A percentile compares a stretch with the other conserved stretches of the same genome.
Evolutionary conservation across 2,888 invertebrate genomes (phyloP).

Genomic region (Branchellion lobata): DNA sequence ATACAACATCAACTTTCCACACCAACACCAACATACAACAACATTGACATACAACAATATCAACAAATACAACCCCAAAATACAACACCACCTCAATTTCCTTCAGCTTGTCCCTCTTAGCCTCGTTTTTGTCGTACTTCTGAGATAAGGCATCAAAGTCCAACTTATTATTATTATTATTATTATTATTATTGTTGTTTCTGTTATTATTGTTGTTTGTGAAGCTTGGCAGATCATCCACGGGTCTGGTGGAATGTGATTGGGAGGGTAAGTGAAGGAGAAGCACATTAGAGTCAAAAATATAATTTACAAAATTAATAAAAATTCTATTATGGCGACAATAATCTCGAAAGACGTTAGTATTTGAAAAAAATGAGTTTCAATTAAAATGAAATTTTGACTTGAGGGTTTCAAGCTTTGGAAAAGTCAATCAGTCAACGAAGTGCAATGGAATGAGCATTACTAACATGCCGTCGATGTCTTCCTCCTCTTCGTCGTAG

Average conservation of each 20-base stretch:
- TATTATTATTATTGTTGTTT: not conserved
- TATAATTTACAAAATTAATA: too few species aligned
- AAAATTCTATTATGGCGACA: too few species aligned
- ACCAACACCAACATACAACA: not conserved
- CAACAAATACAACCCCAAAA: not conserved
- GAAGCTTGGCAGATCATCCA: conserved; percentile 12
- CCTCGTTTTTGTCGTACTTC: conserved; percentile 59
- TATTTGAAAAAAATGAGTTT: not conserved
- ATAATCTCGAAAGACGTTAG: too few species aligned
- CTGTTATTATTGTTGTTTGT: not conserved
- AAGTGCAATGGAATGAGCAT: conserved; percentile 14
- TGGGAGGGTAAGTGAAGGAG: not conserved
- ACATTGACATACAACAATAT: not conserved
- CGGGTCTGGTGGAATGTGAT: conserved; percentile 34
- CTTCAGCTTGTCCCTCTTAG: conserved; percentile 65
- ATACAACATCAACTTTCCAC: not conserved
- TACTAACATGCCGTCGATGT: conserved; percentile 55
- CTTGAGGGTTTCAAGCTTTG: too few species aligned
- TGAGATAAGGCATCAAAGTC: conserved; percentile 2
- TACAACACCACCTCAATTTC: conserved; percentile 76
- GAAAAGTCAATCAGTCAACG: too few species aligned
- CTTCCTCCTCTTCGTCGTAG: conserved; percentile 53
- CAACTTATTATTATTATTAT: not conserved
- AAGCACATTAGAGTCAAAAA: not conserved
- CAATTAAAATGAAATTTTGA: conserved; percentile 10